Percentiles rank a stretch among this genome's conserved stretches.
These are phyloP conservation scores for Epinotia bilunana DNA, from an alignment of 2,888 invertebrate species.

Conservation along the genomic window DNA sequence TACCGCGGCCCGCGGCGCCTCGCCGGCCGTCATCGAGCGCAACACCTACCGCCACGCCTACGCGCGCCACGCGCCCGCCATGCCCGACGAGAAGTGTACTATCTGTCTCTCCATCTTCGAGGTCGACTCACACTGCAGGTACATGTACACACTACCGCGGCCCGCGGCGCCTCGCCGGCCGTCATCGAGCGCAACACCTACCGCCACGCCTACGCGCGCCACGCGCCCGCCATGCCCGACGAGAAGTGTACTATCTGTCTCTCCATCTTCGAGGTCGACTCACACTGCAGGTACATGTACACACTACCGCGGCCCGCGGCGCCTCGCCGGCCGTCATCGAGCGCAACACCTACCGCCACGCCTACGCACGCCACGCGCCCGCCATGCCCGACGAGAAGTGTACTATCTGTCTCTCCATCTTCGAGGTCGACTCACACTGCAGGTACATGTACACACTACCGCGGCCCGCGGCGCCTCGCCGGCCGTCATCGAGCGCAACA, in stretches of 20 bases:
- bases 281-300: conserved; percentile 89
- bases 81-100: conserved; percentile 94
- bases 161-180: conserved; percentile 90
- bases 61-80: conserved; percentile 86
- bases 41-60: conserved; percentile 95
- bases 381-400: conserved; percentile 93
- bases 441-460: conserved; percentile 85
- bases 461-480: conserved; percentile 89
- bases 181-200: conserved; percentile 94
- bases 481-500: conserved; percentile 92
- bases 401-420: conserved; percentile 95
- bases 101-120: conserved; percentile 96
- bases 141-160: conserved; percentile 63
- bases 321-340: conserved; percentile 92
- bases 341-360: conserved; percentile 93
- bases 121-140: conserved; percentile 94
- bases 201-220: conserved; percentile 91
- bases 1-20: conserved; percentile 89
- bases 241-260: conserved; percentile 97
- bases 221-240: conserved; percentile 87
- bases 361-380: conserved; percentile 87
- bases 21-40: conserved; percentile 91
- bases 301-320: conserved; percentile 87
- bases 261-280: conserved; percentile 93
- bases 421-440: conserved; percentile 94